These are phyloP conservation scores for Nemapogon koenigi DNA, from an alignment of 2,888 invertebrate genomes.

Conservation along the genomic window DNA sequence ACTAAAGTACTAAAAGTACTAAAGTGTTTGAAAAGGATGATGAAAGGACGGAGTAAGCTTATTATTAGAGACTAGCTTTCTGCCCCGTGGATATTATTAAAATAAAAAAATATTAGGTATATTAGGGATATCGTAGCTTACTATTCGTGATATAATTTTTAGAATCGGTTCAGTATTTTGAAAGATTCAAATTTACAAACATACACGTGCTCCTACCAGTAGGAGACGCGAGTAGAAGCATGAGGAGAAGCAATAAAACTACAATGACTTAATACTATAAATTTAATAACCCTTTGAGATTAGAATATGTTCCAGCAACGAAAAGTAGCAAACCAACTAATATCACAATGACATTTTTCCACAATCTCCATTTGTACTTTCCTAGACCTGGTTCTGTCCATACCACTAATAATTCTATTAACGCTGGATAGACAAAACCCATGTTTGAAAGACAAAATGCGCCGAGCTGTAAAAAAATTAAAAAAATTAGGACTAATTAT, in stretches of 20 bases:
- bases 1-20: too few relatives aligned
- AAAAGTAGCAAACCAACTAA: conserved; percentile 37
- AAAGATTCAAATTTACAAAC: too few relatives aligned
- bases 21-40: too few relatives aligned
- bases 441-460: conserved; percentile 52
- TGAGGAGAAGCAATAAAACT: neutral
- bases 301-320: conserved; percentile 44
- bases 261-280: conserved; percentile 18
- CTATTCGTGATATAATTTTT: too few relatives aligned
- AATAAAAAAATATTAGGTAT: too few relatives aligned
- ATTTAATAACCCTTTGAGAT: conserved; percentile 31
- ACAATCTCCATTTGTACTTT: conserved; percentile 36
- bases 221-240: too few relatives aligned
- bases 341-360: conserved; percentile 38
- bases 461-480: conserved; percentile 32
- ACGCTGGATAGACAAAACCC: conserved; percentile 51
- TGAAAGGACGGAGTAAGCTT: too few relatives aligned
- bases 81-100: too few relatives aligned
- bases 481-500: neutral
- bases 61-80: too few relatives aligned
- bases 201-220: too few relatives aligned
- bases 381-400: conserved; percentile 50
- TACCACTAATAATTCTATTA: conserved; percentile 42
- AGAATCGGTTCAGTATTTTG: too few relatives aligned
- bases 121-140: too few relatives aligned